Percentiles rank a stretch among this genome's conserved stretches.
These are phyloP conservation scores for Micrasema minimum DNA, from an alignment of 1,140 invertebrate species.

Conservation along the genomic window DNA sequence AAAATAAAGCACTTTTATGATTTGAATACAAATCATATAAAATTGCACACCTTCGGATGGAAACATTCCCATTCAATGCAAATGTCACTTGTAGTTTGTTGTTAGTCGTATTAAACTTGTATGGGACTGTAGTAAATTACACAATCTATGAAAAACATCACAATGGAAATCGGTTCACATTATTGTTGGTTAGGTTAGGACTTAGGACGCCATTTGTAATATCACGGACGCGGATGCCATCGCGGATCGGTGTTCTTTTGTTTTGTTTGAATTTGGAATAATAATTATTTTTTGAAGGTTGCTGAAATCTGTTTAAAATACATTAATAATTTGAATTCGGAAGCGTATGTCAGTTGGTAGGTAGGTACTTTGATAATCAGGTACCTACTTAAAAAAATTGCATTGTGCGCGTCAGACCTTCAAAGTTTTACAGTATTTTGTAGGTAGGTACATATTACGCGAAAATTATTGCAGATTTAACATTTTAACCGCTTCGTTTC, in stretches of 20 bases:
- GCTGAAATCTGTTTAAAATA: no score
- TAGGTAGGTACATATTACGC: no score
- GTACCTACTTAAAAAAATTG: no score
- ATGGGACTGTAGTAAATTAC: conserved; percentile 9
- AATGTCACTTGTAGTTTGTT: conserved; percentile 8
- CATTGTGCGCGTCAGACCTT: no score
- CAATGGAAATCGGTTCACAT: conserved; percentile 14
- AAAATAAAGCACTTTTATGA: neutral
- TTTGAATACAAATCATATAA: no score
- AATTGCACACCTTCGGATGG: neutral
- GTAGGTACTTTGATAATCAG: no score
- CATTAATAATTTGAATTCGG: no score
- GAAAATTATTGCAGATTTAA: no score
- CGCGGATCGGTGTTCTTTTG: neutral
- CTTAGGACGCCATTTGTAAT: neutral
- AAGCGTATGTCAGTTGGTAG: no score
- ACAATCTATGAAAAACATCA: conserved; percentile 5
- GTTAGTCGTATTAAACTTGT: no score
- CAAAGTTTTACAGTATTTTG: no score
- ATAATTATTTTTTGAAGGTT: neutral
- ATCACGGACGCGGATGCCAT: neutral
- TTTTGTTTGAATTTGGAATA: neutral
- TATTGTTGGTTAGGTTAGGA: neutral
- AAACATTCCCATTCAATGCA: conserved; percentile 9
- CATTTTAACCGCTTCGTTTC: no score